Conservation (phyloP, 2,888 invertebrate genomes). For the Campoplex capitator region DNA sequence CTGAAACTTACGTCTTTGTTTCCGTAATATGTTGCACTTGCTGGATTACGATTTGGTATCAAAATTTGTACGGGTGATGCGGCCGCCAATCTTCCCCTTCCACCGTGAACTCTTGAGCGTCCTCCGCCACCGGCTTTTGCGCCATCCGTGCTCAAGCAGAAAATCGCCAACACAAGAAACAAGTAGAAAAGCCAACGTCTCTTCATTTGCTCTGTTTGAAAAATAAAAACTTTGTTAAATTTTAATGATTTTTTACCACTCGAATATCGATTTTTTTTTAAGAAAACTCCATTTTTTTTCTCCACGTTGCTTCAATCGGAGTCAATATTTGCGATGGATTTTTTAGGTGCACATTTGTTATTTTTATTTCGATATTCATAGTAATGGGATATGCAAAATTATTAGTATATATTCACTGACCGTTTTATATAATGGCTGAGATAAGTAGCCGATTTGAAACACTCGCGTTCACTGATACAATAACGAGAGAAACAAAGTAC, state of each 20-base stretch:
- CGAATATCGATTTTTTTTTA: neutral
- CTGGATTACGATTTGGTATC: constrained; percentile 87
- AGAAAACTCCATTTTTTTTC: neutral
- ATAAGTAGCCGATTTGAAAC: constrained; percentile 62
- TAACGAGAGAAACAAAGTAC: constrained; percentile 29
- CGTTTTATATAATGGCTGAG: constrained; percentile 62
- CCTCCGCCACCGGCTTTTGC: constrained; percentile 77
- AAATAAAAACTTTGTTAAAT: constrained; percentile 21
- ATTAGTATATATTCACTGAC: constrained; percentile 65
- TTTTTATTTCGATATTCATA: constrained; percentile 33
- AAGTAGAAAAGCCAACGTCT: constrained; percentile 73
- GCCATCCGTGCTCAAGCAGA: constrained; percentile 72
- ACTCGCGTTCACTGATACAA: constrained; percentile 60
- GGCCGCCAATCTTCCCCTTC: constrained; percentile 85
- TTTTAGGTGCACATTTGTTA: neutral
- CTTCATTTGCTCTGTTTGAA: constrained; percentile 70
- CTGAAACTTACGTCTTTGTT: constrained; percentile 87
- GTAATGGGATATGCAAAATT: constrained; percentile 49
- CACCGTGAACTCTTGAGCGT: constrained; percentile 74
- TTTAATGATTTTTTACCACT: neutral
- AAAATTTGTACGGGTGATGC: constrained; percentile 86
- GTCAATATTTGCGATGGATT: neutral
- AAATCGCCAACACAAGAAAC: constrained; percentile 72
- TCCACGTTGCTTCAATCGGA: neutral
- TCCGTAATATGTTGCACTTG: constrained; percentile 87